These are phyloP conservation scores for Drosophila macrospina DNA, from an alignment of 2,888 invertebrate genomes.

Conservation along the genomic window DNA sequence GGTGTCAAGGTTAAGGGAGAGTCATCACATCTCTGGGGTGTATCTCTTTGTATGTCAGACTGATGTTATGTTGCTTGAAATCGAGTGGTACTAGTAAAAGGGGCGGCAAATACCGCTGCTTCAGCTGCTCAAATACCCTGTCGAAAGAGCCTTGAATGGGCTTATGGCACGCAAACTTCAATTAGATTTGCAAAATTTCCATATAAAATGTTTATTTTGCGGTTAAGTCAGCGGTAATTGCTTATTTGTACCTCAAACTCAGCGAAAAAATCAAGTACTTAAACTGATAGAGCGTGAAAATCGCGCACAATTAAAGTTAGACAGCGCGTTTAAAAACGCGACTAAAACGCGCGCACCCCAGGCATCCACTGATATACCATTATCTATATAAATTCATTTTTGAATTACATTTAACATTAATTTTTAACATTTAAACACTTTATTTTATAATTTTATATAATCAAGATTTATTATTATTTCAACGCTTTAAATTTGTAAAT, in stretches of 20 bases:
- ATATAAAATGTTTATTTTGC: constrained; percentile 19
- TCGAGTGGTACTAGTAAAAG: constrained; percentile 10
- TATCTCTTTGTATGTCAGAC: constrained; percentile 18
- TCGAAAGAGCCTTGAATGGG: constrained; percentile 31
- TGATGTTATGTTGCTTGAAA: constrained; percentile 14
- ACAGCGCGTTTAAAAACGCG: not conserved
- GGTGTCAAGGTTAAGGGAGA: constrained; percentile 59
- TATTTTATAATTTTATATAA: no score
- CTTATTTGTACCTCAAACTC: not conserved
- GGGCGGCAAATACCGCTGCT: constrained; percentile 23
- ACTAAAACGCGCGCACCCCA: no score
- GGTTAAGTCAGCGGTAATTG: not conserved
- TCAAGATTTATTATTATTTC: no score
- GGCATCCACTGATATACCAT: no score
- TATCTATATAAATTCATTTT: no score
- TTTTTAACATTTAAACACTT: no score
- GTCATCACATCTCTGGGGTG: constrained; percentile 11
- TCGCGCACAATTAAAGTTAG: not conserved
- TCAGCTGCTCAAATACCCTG: constrained; percentile 3
- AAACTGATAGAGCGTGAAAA: not conserved
- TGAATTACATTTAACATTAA: no score
- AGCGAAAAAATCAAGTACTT: not conserved
- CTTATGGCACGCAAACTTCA: constrained; percentile 53
- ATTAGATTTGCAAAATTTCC: constrained; percentile 38
- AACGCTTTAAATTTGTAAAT: no score